Evolutionary conservation across 2,113 vertebrate genomes (phyloP).

Genomic region (Microcebus jonahi): DNA sequence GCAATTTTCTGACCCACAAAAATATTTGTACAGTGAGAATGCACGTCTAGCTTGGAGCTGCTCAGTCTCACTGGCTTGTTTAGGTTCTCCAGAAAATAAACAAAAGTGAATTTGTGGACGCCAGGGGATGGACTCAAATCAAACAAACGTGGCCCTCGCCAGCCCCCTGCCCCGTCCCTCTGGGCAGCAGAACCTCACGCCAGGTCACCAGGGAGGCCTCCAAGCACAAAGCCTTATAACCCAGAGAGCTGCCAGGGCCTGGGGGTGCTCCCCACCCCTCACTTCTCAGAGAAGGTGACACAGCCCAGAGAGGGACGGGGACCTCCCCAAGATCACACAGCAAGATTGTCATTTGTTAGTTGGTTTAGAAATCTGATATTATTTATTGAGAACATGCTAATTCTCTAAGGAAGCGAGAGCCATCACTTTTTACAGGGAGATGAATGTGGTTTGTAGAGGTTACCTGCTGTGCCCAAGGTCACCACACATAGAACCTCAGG

Average conservation of each 20-base stretch:
- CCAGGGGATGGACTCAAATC: neutral
- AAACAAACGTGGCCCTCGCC: neutral
- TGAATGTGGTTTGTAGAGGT: neutral
- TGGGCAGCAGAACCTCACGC: neutral
- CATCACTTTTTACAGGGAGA: too few species aligned
- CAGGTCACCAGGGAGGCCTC: neutral
- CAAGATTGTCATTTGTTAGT: neutral
- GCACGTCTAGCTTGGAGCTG: neutral
- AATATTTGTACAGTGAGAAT: conserved; percentile 71
- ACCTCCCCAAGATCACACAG: neutral
- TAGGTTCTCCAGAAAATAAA: conserved; percentile 63
- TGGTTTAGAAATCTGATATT: neutral
- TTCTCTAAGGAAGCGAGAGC: neutral
- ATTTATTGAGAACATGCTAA: accelerated
- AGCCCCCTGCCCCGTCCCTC: neutral
- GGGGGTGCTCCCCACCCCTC: accelerated
- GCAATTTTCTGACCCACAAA: conserved; percentile 65
- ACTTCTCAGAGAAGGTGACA: neutral
- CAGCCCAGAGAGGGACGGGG: neutral
- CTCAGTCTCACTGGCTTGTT: conserved; percentile 6
- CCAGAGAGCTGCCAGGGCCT: accelerated
- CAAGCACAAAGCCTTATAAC: neutral
- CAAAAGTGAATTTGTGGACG: conserved; percentile 42
- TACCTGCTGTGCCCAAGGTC: accelerated
- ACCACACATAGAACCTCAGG: accelerated